Evolutionary conservation across 2,797 vertebrate genomes (phyloP), one percentile per base, ranked within the genome.

Genomic region (Catostomus latipinnis): DNA sequence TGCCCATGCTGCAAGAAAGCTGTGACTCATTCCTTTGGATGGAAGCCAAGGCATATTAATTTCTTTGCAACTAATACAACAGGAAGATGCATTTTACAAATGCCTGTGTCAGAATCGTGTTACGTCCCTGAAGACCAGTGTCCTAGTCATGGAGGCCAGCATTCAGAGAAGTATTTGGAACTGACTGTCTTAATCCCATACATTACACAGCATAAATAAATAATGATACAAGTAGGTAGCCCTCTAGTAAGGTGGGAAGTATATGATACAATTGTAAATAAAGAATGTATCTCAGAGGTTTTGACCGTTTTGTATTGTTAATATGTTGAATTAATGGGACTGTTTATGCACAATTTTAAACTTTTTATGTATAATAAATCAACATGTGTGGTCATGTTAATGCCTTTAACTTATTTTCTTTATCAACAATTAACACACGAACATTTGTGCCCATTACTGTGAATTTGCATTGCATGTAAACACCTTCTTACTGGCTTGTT

Each of bases 31-130:
- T 22, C 58, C 49, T 70, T 66, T 88, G 83, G 83, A 81, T 69
- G 43, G 7, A 81, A 53, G 86, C 84, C 86, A 85, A 84, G 68
- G 65, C 71, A 82, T 85, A 86, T 88, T 81, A 71, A 72, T 85
- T 87, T 74, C 87, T 80, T 78, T 75, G 82, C 79, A 87, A 85
- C 66, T 72, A 82, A 86, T 87, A 88, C 52, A 73, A 81, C 82
- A 86, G 83, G 78, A 85, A 86, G 83, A 84, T 71, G 79, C 60
- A 80, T 82, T 76, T 85, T 81, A 84, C 84, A 87, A 84, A 84
- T 83, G 81, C 71, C 76, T 78, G 69, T 81, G 76, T 82, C 79
- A 81, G 84, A 83, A 82, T 82, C 78, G 70, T 61, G 70, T 86
- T 81, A 83, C 82, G 69, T 77, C 78, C 85, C 83, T 70, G 74